Percentiles rank a stretch among this genome's conserved stretches.
phyloP scores from a whole-genome alignment of 2,113 vertebrate species.

The Clarias gariepinus region DNA sequence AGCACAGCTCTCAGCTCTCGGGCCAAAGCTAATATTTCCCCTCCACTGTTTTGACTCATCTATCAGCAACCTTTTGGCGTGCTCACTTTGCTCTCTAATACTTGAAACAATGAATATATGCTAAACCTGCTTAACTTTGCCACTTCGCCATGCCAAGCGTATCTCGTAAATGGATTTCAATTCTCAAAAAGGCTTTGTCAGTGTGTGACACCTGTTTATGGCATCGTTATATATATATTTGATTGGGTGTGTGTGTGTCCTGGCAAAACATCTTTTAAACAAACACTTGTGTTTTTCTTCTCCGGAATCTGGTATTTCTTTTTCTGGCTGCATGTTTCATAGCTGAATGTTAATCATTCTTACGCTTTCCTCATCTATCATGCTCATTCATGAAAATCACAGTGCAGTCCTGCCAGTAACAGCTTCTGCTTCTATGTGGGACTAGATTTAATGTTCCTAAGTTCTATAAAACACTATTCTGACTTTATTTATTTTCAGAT shows the following conservation, averaged over 20 bases:
- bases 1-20: conserved; percentile 19
- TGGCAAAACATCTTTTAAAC: neutral
- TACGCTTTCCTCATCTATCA: neutral
- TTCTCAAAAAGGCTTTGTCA: neutral
- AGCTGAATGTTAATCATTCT: neutral
- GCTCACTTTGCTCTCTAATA: neutral
- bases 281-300: conserved; percentile 12
- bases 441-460: neutral
- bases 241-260: neutral
- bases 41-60: conserved; percentile 24
- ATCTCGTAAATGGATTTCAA: neutral
- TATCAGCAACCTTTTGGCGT: conserved; percentile 11
- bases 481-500: neutral
- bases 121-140: conserved; percentile 7
- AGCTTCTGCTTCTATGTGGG: neutral
- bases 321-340: conserved; percentile 1
- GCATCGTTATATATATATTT: neutral
- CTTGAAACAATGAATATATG: neutral
- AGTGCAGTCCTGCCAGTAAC: neutral
- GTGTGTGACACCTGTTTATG: neutral
- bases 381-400: conserved; percentile 13
- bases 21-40: conserved; percentile 46
- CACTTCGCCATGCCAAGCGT: neutral
- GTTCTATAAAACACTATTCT: neutral
- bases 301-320: conserved; percentile 11